These are phyloP conservation scores for Stratiomys singularior DNA, from an alignment of 2,888 invertebrate genomes.

Conservation along the genomic window DNA sequence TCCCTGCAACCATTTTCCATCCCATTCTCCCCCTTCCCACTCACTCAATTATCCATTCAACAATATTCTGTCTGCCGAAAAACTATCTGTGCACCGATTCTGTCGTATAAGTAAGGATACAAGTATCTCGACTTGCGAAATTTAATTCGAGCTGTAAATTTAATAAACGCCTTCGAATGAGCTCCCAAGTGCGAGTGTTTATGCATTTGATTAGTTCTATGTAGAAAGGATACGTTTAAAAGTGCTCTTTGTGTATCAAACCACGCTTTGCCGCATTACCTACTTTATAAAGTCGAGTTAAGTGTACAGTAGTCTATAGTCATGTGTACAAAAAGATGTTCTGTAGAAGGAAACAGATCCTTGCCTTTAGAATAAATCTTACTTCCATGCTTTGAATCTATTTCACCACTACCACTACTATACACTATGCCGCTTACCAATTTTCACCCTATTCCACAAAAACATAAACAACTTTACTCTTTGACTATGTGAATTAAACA, in stretches of 20 bases:
- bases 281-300: conserved; percentile 17
- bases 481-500: neutral
- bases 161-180: conserved; percentile 44
- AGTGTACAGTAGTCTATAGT: neutral
- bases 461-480: conserved; percentile 17
- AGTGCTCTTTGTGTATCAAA: conserved; percentile 1
- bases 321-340: too few relatives aligned
- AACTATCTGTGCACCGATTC: too few relatives aligned
- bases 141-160: conserved; percentile 44
- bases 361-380: neutral
- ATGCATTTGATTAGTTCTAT: conserved; percentile 42
- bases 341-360: too few relatives aligned
- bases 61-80: too few relatives aligned
- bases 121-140: neutral
- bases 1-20: too few relatives aligned
- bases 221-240: conserved; percentile 1
- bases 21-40: too few relatives aligned
- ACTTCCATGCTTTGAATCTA: neutral
- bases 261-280: conserved; percentile 26
- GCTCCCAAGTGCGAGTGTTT: conserved; percentile 28
- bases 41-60: too few relatives aligned
- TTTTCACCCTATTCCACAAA: neutral
- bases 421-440: too few relatives aligned
- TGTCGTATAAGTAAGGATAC: too few relatives aligned
- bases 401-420: neutral